These are phyloP conservation scores for Hirudo medicinalis DNA, from an alignment of 1,140 invertebrate genomes.

Conservation along the genomic window DNA sequence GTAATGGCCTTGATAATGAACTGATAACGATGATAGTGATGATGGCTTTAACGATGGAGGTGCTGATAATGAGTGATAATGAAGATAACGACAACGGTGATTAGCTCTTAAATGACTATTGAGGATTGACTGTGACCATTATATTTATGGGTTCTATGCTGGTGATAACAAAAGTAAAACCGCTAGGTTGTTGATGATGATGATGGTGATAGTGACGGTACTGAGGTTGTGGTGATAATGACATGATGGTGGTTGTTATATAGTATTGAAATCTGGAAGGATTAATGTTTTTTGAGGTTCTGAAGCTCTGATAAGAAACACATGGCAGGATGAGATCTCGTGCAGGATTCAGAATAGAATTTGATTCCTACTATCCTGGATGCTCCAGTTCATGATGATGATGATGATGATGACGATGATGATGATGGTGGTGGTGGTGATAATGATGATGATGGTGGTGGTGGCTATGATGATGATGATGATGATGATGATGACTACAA, in stretches of 20 bases:
- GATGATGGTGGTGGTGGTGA: neutral
- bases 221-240: neutral
- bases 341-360: too few species aligned
- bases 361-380: neutral
- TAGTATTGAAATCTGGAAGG: neutral
- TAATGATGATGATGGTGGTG: neutral
- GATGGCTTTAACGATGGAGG: neutral
- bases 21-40: neutral
- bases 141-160: neutral
- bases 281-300: neutral
- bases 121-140: neutral
- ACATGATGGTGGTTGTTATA: neutral
- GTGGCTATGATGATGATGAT: neutral
- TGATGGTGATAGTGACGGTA: neutral
- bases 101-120: too few species aligned
- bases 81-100: too few species aligned
- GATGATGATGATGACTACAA: neutral
- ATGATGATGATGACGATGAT: slow-evolving; percentile 4
- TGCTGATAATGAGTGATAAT: neutral
- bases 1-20: neutral
- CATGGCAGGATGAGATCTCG: too few species aligned
- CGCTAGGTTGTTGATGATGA: too few species aligned
- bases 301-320: too few species aligned
- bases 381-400: neutral
- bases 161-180: neutral